Evolutionary conservation across 2,797 vertebrate genomes (phyloP).

Genomic region (Macroramphosus scolopax): DNA sequence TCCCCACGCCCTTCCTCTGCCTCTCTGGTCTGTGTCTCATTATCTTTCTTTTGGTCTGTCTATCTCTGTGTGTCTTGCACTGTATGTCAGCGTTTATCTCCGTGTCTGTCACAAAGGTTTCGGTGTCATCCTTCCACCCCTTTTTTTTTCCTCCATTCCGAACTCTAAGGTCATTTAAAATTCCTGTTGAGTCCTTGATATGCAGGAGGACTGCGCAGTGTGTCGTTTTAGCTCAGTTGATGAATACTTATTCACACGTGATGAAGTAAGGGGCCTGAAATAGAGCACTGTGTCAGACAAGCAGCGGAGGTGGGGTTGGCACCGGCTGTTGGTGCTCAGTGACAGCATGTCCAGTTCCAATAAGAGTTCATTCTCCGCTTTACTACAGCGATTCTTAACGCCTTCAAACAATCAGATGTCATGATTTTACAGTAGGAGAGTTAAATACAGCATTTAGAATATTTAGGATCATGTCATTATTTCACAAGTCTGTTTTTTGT

Average conservation of each 20-base stretch:
- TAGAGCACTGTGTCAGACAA: conserved; percentile 51
- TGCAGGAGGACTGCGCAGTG: conserved; percentile 31
- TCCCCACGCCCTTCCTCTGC: conserved; percentile 30
- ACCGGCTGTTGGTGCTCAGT: conserved; percentile 24
- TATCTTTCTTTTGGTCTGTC: conserved; percentile 36
- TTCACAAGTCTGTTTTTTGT: too few species aligned
- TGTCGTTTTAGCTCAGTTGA: conserved; percentile 47
- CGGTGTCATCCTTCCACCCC: conserved; percentile 10
- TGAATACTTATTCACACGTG: conserved; percentile 56
- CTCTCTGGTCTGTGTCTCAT: conserved; percentile 43
- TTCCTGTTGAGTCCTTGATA: conserved; percentile 35
- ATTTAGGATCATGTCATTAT: too few species aligned
- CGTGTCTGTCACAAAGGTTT: conserved; percentile 13
- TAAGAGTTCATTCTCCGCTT: conserved; percentile 7
- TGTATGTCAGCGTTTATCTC: conserved; percentile 25
- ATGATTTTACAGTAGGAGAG: too few species aligned
- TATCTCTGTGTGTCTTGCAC: conserved; percentile 24
- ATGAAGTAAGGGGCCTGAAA: conserved; percentile 66
- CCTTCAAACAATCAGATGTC: too few species aligned
- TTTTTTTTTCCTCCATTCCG: conserved; percentile 1
- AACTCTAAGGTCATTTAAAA: conserved; percentile 43
- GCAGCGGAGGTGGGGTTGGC: conserved; percentile 37
- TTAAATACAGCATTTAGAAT: too few species aligned
- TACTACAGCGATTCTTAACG: too few species aligned
- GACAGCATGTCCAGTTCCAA: conserved; percentile 21